Evolutionary conservation across 1,140 invertebrate genomes (phyloP).

Genomic region (Diprion similis): DNA sequence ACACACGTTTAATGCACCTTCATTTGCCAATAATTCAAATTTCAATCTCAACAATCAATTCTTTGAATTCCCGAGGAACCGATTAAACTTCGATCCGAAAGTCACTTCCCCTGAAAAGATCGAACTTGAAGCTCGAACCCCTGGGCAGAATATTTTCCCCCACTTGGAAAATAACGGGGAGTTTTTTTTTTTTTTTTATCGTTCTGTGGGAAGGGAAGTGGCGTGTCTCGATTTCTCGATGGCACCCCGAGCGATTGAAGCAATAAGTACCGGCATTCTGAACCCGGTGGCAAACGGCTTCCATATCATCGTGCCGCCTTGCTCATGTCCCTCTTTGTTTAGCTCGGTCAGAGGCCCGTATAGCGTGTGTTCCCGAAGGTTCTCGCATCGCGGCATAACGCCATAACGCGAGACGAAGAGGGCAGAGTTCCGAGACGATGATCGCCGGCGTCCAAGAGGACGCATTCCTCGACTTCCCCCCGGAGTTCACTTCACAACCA

Average conservation of each 20-base stretch:
- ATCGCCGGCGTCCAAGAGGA: constrained; percentile 2
- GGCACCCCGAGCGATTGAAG: too few relatives aligned
- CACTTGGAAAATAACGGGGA: background rate
- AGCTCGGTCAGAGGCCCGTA: too few relatives aligned
- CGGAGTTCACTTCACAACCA: constrained; percentile 7
- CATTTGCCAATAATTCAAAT: too few relatives aligned
- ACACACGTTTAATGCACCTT: too few relatives aligned
- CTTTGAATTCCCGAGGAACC: too few relatives aligned
- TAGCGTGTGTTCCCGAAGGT: background rate
- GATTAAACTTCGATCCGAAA: too few relatives aligned
- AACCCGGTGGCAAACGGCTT: background rate
- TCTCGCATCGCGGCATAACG: background rate
- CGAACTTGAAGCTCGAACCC: too few relatives aligned
- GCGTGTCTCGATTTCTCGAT: background rate
- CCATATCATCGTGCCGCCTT: background rate
- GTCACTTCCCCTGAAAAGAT: too few relatives aligned
- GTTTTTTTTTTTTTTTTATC: background rate
- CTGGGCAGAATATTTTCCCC: too few relatives aligned
- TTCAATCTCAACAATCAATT: too few relatives aligned
- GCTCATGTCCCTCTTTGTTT: background rate
- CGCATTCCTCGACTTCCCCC: constrained; percentile 2
- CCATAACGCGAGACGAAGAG: background rate
- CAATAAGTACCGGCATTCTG: background rate
- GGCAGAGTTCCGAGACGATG: constrained; percentile 4
- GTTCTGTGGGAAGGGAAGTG: too few relatives aligned